Conservation (phyloP, 2,797 vertebrate genomes). For the Atherinosoma microstoma region DNA sequence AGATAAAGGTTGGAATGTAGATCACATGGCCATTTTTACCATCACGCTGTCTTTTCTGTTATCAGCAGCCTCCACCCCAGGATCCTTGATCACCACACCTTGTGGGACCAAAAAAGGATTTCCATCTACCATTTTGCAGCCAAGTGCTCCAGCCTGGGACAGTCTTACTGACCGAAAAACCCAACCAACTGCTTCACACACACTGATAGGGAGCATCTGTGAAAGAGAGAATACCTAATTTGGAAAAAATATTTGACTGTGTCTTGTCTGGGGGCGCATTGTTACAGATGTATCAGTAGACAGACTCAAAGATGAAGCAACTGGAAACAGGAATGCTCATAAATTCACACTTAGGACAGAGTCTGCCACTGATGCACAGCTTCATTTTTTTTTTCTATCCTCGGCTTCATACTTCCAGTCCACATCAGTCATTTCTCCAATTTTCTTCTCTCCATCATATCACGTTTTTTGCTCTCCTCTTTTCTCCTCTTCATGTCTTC, state of each 20-base stretch:
- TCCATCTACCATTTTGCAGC: not conserved
- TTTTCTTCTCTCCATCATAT: conserved; percentile 9
- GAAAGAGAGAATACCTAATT: conserved; percentile 25
- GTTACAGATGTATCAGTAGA: conserved; percentile 12
- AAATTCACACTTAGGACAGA: conserved; percentile 30
- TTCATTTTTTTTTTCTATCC: conserved; percentile 25
- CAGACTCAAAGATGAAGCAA: conserved; percentile 23
- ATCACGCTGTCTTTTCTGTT: not conserved
- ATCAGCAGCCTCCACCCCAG: not conserved
- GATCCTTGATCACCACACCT: not conserved
- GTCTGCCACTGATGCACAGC: conserved; percentile 8
- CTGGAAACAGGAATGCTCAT: conserved; percentile 31
- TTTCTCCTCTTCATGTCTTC: conserved; percentile 17
- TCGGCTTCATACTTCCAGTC: conserved; percentile 7
- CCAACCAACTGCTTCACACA: conserved; percentile 7
- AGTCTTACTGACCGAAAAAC: not conserved
- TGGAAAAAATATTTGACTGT: conserved; percentile 39
- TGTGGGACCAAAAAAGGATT: not conserved
- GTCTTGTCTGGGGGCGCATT: conserved; percentile 23
- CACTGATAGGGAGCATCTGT: conserved; percentile 16
- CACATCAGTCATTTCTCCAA: not conserved
- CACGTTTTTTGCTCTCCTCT: not conserved
- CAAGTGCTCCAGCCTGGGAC: not conserved
- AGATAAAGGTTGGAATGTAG: not conserved
- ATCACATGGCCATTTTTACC: not conserved